Conservation (phyloP, 2,888 invertebrate genomes). For the Clitarchus hookeri region DNA sequence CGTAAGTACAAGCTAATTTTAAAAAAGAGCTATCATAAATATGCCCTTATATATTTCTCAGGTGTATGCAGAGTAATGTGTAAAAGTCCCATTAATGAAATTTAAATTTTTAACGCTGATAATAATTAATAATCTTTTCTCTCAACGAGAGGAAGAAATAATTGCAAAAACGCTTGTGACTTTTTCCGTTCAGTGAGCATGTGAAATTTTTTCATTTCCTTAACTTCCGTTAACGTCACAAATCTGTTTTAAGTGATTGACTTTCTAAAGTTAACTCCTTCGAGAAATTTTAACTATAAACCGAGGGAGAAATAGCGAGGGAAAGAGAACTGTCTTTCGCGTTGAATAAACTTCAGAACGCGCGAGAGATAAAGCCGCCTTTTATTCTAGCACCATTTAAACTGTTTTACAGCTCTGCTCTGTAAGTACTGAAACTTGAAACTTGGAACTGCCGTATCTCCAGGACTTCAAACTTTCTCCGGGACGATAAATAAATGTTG, state of each 20-base stretch:
- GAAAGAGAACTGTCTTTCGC: background rate
- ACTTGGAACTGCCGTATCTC: slow-evolving; percentile 1
- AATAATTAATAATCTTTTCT: too few relatives aligned
- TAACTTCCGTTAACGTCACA: background rate
- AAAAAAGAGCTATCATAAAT: too few relatives aligned
- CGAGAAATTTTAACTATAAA: background rate
- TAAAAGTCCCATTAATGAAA: too few relatives aligned
- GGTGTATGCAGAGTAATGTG: too few relatives aligned
- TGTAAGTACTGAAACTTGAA: background rate
- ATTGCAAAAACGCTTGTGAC: too few relatives aligned
- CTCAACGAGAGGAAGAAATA: too few relatives aligned
- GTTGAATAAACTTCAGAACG: background rate
- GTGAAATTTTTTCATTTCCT: background rate
- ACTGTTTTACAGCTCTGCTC: slow-evolving; percentile 5
- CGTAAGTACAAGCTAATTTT: too few relatives aligned
- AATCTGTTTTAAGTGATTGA: background rate
- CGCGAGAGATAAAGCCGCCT: background rate
- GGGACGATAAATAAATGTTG: background rate
- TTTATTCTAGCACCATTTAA: background rate
- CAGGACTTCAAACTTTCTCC: background rate
- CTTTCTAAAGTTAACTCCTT: background rate
- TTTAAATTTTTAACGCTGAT: too few relatives aligned
- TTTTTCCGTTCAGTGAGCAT: too few relatives aligned
- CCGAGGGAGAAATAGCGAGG: background rate
- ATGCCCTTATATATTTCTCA: too few relatives aligned